These are phyloP conservation scores for Pachydiplax longipennis DNA, from an alignment of 2,888 invertebrate genomes.

Conservation along the genomic window DNA sequence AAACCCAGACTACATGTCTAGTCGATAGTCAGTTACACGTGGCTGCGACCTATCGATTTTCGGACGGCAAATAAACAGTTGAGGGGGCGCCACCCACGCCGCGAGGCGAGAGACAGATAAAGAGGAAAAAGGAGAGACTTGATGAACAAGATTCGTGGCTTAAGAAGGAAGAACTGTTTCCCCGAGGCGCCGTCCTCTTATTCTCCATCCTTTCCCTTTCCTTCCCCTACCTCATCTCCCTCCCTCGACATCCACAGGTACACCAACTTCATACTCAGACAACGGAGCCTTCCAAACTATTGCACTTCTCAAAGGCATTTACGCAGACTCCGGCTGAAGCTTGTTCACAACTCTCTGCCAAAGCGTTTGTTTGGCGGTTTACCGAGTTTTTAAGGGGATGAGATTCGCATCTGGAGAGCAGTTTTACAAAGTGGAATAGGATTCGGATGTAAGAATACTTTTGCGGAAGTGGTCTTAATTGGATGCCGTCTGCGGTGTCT, in stretches of 20 bases:
- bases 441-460: not conserved
- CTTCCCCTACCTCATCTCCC: not conserved
- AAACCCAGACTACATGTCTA: slow-evolving; percentile 33
- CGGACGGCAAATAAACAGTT: slow-evolving; percentile 44
- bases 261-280: slow-evolving; percentile 17
- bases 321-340: not conserved
- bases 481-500: not conserved
- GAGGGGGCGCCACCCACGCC: slow-evolving; percentile 31
- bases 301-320: not conserved
- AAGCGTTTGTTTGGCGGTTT: not conserved
- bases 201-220: not conserved
- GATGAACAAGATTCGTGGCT: slow-evolving; percentile 31
- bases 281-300: not conserved
- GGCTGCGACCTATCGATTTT: slow-evolving; percentile 44
- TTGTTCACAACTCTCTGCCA: not conserved
- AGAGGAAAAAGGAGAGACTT: not conserved
- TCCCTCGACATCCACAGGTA: slow-evolving; percentile 17
- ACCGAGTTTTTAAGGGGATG: not conserved
- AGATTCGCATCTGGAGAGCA: not conserved
- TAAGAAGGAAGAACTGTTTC: not conserved
- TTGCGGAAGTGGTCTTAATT: not conserved
- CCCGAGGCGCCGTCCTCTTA: not conserved
- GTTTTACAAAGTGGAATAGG: not conserved
- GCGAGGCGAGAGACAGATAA: not conserved
- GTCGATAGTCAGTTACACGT: slow-evolving; percentile 45